phyloP scores from a whole-genome alignment of 1,140 invertebrate genomes.

The Druon quercuslanigerum region DNA sequence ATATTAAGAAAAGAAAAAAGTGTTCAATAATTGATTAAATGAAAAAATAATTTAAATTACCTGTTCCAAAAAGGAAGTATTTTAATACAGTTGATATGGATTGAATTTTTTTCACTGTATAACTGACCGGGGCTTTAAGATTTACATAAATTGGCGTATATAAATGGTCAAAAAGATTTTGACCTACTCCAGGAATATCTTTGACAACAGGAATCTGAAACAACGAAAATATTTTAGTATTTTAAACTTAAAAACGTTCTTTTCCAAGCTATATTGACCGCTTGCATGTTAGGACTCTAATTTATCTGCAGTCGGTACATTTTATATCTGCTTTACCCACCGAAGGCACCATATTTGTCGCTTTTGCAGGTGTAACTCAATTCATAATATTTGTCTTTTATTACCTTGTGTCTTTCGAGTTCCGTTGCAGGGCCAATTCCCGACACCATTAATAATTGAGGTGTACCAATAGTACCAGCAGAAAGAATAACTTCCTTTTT shows the following conservation, averaged over 20 bases:
- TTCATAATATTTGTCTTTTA: constrained; percentile 32
- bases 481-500: constrained; percentile 83
- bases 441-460: constrained; percentile 84
- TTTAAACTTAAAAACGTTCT: not conserved
- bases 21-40: not conserved
- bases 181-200: constrained; percentile 78
- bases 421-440: constrained; percentile 78
- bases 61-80: constrained; percentile 79
- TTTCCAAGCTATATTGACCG: not conserved
- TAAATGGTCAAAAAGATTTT: constrained; percentile 84
- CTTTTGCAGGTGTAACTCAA: no score
- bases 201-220: constrained; percentile 74
- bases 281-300: not conserved
- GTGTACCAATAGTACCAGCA: constrained; percentile 82
- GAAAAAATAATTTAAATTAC: constrained; percentile 64
- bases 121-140: constrained; percentile 78
- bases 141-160: constrained; percentile 83
- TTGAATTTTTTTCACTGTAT: constrained; percentile 80
- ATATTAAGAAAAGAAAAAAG: not conserved
- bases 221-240: constrained; percentile 14
- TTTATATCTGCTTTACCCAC: not conserved
- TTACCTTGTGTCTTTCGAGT: constrained; percentile 71
- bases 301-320: not conserved
- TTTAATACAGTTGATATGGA: constrained; percentile 76
- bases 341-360: no score